Conservation (phyloP, 2,888 invertebrate species). For the Cantharis rustica region DNA sequence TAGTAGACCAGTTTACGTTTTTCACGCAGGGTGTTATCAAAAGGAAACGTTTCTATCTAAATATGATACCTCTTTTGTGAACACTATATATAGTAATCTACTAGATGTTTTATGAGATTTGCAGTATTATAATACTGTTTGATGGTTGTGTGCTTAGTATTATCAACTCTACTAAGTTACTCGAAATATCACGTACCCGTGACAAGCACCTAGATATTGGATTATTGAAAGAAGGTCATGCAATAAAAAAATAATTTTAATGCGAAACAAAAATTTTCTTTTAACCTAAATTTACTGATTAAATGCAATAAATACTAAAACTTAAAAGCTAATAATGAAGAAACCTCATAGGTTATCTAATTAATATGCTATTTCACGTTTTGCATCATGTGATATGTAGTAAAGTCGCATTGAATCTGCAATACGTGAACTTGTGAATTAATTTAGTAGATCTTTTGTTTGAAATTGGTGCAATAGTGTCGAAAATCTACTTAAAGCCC, state of each 20-base stretch:
- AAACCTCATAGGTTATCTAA: background rate
- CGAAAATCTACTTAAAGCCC: background rate
- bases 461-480: background rate
- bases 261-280: background rate
- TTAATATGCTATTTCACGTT: background rate
- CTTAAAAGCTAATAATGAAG: background rate
- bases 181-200: background rate
- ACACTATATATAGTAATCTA: too few species aligned
- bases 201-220: background rate
- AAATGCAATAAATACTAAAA: background rate
- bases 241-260: background rate
- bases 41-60: too few species aligned
- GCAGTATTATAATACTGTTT: background rate
- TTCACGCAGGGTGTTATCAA: too few species aligned
- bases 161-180: background rate
- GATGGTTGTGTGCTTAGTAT: background rate
- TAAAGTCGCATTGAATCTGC: background rate
- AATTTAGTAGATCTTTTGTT: background rate
- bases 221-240: background rate
- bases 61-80: too few species aligned
- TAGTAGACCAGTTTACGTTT: too few species aligned
- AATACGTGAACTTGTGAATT: background rate
- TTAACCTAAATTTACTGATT: background rate
- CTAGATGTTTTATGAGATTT: background rate
- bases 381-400: background rate